These are phyloP conservation scores for Entelurus aequoreus DNA, from an alignment of 2,113 vertebrate species.

Conservation along the genomic window DNA sequence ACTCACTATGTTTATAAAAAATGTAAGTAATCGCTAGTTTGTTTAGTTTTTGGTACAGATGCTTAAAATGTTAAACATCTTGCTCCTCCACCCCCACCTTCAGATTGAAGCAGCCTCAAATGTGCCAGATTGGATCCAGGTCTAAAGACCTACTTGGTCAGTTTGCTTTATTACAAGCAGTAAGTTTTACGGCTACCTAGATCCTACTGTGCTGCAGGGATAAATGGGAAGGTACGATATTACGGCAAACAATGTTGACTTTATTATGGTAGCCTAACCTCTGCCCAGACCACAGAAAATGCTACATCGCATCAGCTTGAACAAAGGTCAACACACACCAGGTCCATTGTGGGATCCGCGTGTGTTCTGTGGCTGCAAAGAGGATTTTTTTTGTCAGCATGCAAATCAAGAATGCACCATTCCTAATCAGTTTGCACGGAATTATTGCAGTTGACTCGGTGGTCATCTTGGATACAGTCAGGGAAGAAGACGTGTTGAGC, in stretches of 20 bases:
- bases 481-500: not conserved
- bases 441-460: slow-evolving; percentile 11
- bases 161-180: no score
- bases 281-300: no score
- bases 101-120: no score
- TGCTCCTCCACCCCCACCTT: no score
- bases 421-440: slow-evolving; percentile 43
- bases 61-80: no score
- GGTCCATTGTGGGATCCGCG: slow-evolving; percentile 42
- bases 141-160: no score
- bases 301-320: not conserved
- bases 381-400: slow-evolving; percentile 5
- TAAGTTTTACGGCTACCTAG: no score
- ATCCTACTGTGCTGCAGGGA: not conserved
- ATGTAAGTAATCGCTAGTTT: no score
- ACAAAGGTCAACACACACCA: slow-evolving; percentile 34
- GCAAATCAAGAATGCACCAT: slow-evolving; percentile 35
- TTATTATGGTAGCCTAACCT: not conserved
- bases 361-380: slow-evolving; percentile 7
- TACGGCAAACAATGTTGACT: not conserved
- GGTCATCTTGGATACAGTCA: slow-evolving; percentile 12
- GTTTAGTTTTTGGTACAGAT: no score
- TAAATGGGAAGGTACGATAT: not conserved
- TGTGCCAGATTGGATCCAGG: no score
- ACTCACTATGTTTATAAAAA: no score